Base-by-base conservation (phyloP, 2,797 vertebrate genomes). In the Cichlasoma orientale region DNA sequence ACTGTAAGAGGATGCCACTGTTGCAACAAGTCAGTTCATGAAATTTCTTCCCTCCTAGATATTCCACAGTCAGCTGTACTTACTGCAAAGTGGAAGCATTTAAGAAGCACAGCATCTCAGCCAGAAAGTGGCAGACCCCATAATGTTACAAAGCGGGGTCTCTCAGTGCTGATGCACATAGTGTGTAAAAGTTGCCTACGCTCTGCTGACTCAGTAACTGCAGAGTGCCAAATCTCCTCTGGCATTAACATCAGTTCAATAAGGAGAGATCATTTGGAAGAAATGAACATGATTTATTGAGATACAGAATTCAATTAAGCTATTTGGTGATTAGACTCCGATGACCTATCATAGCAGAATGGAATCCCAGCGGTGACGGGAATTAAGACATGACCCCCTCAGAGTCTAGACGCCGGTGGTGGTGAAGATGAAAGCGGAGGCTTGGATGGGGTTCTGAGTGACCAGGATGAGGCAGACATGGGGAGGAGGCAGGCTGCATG, bases 1-100 rank as follows among this genome's bases (percentile, higher is more conserved):
- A 27, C 1, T 63, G 25, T 44, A 63, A 25, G 6, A 18, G 59
- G 21, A 44, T 44, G 38, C 18, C 38, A 44, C 59, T 63, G 36
- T 44, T 27, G 3, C 21, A 44, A 63, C 25, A 14, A 63, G 59
- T 27, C 38, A 63, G 16, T 7, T 63, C 3, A 27, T 44, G 38
- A 44, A 11, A 27, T 44, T 0, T 18, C 33, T 25, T 7, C 38
- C 38, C 59, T 4, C 0, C 0, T 25, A 44, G 59, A 63, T 63
- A 27, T 44, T 16, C 5, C 21, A 63, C 14, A 44, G 25, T 63
- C 44, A 44, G 23, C 38, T 63, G 38, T 1, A 0, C 41, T 63
- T 27, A 27, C 21, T 44, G 38, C 59, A 44, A 63, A 63, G 38
- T 63, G 59, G 59, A 63, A 63, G 59, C 14, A 44, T 63, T 63